Percentiles rank a stretch among this genome's conserved stretches.
phyloP scores from a whole-genome alignment of 2,113 vertebrate species.

The Callocephalon fimbriatum region DNA sequence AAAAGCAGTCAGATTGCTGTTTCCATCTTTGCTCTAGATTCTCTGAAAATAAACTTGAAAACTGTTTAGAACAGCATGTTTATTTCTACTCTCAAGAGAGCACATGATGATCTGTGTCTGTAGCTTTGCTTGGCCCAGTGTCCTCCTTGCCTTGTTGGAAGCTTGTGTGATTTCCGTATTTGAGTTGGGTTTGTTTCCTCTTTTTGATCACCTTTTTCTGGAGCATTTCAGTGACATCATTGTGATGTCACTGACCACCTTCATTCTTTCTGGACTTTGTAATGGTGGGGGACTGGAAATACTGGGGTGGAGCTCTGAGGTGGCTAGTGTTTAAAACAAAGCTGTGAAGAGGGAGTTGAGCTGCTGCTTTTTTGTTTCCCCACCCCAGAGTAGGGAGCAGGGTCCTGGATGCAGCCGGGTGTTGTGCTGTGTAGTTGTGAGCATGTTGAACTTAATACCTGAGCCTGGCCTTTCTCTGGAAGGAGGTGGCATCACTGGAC shows the following conservation, averaged over 20 bases:
- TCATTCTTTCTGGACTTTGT: not conserved
- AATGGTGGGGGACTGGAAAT: not conserved
- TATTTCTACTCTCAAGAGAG: constrained; percentile 19
- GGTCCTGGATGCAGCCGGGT: not conserved
- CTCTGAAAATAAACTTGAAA: constrained; percentile 46
- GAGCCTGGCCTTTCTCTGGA: not conserved
- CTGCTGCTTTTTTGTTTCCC: not conserved
- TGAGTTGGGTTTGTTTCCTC: not conserved
- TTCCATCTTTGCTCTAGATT: constrained; percentile 13
- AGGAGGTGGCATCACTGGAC: not conserved
- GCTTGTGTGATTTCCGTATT: not conserved
- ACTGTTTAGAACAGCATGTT: constrained; percentile 23
- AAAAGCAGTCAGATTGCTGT: not conserved
- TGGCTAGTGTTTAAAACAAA: not conserved
- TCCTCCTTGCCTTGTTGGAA: not conserved
- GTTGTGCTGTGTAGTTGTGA: not conserved
- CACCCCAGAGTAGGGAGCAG: not conserved
- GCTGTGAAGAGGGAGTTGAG: not conserved
- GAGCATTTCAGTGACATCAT: not conserved
- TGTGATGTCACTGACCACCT: not conserved
- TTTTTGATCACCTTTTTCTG: not conserved
- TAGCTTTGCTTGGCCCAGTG: not conserved
- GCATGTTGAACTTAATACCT: not conserved
- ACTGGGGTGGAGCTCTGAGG: not conserved
- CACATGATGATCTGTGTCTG: not conserved